Evolutionary conservation across 2,113 vertebrate species (phyloP).

Genomic region (Dicaeum eximium): DNA sequence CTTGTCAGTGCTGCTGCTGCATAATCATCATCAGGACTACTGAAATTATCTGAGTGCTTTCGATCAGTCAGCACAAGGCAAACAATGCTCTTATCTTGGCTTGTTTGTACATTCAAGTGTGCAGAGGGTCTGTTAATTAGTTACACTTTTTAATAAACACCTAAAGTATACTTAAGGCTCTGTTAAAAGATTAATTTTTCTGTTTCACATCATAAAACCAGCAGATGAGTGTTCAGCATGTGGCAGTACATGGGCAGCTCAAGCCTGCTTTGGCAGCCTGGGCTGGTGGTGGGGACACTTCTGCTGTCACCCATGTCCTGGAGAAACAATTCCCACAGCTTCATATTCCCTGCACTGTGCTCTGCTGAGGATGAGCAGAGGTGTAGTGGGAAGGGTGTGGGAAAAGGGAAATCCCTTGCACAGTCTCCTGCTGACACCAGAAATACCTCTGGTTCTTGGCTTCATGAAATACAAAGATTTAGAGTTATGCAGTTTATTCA

Average conservation of each 20-base stretch:
- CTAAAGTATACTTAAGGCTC: background rate
- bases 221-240: background rate
- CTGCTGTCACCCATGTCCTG: background rate
- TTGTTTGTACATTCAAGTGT: background rate
- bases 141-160: slow-evolving; percentile 19
- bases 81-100: background rate
- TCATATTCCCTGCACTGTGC: background rate
- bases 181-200: background rate
- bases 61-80: background rate
- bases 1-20: background rate
- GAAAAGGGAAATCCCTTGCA: background rate
- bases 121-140: background rate
- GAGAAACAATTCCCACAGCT: background rate
- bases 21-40: background rate
- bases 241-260: background rate
- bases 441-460: background rate
- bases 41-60: background rate
- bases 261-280: background rate
- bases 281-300: background rate
- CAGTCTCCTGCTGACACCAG: background rate
- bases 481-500: background rate
- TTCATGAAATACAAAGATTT: background rate
- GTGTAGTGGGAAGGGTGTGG: background rate
- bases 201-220: background rate
- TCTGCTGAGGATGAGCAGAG: background rate